Evolutionary conservation across 1,140 invertebrate species (phyloP), one percentile per base, ranked within the genome.

Genomic region (Anoplophora glabripennis): DNA sequence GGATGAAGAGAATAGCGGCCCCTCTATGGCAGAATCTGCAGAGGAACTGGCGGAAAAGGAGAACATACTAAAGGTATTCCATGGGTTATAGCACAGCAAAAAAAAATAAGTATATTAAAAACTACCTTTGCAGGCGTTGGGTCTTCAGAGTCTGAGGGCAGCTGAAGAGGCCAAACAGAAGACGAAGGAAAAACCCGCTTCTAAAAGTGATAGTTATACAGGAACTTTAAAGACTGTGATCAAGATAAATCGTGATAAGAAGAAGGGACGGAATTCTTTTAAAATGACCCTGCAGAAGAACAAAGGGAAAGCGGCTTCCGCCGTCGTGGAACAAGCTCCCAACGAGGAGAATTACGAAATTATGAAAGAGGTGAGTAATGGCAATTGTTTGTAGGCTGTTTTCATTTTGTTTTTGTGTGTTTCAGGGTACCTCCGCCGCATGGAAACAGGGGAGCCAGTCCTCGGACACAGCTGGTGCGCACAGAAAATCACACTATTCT

Each of bases 271-370:
- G 35, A 87, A 84, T 57, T 85, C 86, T 0, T 72, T 90, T 44
- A 90, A 90, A 69, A 89, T 90, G 86, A 88, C 89, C 44, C 83
- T 90, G 70, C 89, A 90, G 71, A 89, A 90, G 69, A 78, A 78
- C 11, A 82, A 83, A 62, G 69, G 70, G 0, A 78, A 77, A 51
- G 76, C 79, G 28, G 68, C 77, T 7, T 79, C 78, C 14, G 79
- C 70, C 64, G 80, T 74, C 14, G 52, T 54, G 1, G 77, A 77
- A 9, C 81, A 83, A 40, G 76, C 77, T 12, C 80, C 80, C 5
- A 82, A 85, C 40, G 83, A 85, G 58, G 81, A 85, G 14, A 85
- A 84, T 69, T 88, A 89, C 77, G 89, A 86, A 65, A 86, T 89
- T 71, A 86, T 88, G 74, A 87, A 88, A 72, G 88, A 90, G 84